Conservation (phyloP, 2,888 invertebrate genomes). For the Callosobruchus maculatus region DNA sequence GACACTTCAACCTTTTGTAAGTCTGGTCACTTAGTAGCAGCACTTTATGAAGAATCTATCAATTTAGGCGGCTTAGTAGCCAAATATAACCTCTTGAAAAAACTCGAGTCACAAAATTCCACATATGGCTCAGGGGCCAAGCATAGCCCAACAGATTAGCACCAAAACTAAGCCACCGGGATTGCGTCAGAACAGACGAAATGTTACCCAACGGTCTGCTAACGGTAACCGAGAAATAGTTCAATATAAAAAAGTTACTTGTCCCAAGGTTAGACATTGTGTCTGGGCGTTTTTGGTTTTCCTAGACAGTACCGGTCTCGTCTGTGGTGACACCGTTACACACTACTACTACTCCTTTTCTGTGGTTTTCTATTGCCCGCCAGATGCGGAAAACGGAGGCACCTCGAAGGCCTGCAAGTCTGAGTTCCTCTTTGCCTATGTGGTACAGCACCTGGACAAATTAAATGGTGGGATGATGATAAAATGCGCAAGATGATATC, state of each 20-base stretch:
- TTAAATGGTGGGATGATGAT: too few relatives aligned
- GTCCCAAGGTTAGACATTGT: neutral
- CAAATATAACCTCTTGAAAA: neutral
- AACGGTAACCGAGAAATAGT: neutral
- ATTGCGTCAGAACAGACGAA: neutral
- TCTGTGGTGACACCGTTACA: constrained; percentile 29
- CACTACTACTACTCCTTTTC: constrained; percentile 36
- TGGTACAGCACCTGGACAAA: constrained; percentile 69
- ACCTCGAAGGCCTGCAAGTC: constrained; percentile 73
- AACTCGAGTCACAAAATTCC: neutral
- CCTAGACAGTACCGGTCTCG: constrained; percentile 25
- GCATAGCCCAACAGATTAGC: neutral
- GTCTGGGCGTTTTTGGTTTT: neutral
- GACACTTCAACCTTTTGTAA: too few relatives aligned
- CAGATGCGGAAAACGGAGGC: constrained; percentile 83
- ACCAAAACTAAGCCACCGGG: neutral
- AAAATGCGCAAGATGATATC: too few relatives aligned
- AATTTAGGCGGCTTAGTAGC: neutral
- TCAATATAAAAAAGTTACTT: neutral
- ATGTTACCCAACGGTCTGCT: neutral
- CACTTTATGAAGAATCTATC: neutral
- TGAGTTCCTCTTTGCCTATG: constrained; percentile 78
- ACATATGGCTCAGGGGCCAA: neutral
- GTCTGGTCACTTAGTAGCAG: too few relatives aligned
- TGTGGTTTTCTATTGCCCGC: constrained; percentile 70